Evolutionary conservation across 2,113 vertebrate species (phyloP), one percentile per base, ranked within the genome.

Genomic region (Corynorhinus townsendii): DNA sequence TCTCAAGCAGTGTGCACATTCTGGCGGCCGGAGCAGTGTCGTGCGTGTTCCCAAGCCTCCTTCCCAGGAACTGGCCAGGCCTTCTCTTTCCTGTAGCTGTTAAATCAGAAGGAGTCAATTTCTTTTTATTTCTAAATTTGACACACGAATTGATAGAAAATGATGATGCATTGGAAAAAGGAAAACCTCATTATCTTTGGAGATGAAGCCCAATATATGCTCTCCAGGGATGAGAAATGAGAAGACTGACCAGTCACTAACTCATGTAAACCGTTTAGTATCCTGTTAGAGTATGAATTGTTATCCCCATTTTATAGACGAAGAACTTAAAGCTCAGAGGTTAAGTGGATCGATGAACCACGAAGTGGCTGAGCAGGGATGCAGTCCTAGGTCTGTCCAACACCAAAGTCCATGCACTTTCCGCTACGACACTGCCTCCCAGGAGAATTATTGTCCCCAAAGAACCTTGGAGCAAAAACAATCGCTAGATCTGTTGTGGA

Each of bases 41-140:
- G 11, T 54, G 43, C 0, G 2, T 68, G 28, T 56, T 66, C 47
- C 19, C 83, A 71, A 93, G 40, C 28, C 14, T 22, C 14, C 85
- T 89, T 84, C 19, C 43, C 26, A 17, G 69, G 45, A 94, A 76
- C 83, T 66, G 38, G 43, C 45, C 69, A 76, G 49, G 8, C 14
- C 45, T 22, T 91, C 73, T 73, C 79, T n/a, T 80, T 56, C 40
- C 80, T 81, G 24, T 30, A 43, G 14, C 69, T 47, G 11, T 43
- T 40, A 72, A 19, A 10, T 94, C 73, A 85, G 80, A 94, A 92
- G 28, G 47, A 83, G 11, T 95, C 40, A 71, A 59, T 20, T 59
- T 95, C 11, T 72, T 95, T 95, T 84, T 52, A 64, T 84, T 64
- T 96, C 79, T 93, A 73, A 90, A 64, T 94, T 72, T 73, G 62